Evolutionary conservation across 1,140 invertebrate genomes (phyloP), one percentile per base, ranked within the genome.

Genomic region (Tetragonula clypearis): DNA sequence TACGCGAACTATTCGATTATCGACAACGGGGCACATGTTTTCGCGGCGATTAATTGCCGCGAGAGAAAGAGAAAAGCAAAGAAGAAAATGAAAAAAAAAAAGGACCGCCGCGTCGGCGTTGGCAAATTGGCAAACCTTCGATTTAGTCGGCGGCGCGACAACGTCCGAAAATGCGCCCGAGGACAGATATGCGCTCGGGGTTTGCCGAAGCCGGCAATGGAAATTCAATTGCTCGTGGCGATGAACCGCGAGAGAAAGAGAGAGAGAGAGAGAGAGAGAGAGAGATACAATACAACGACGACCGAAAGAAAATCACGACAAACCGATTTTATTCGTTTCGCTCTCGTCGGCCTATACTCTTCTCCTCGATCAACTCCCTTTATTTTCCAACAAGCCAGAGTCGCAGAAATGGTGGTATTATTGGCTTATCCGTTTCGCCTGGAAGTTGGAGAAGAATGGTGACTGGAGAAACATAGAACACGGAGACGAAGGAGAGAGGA

Each of bases 381-480:
- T 65, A 76, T 81, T 86, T 78, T 85, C 82, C 71, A 76, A 53
- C 76, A 71, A 85, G 41, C 85, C 56, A 3, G 19, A 15, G 65
- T 82, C 78, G 85, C 75, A 87, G 90, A 93, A 94, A 93, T 92
- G 90, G 90, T 89, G 90, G 92, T 93, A 92, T 94, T 94, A 95
- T 95, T 94, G 93, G 91, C 91, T 95, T 95, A 94, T 94, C 92
- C 93, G 90, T 92, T 92, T 91, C 91, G 78, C 89, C 90, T 88
- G 83, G 85, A 75, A 90, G 84, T 90, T 81, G 62, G 58, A 86
- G 55, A 21, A 68, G 35, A 55, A 49, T n/a, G 41, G 41, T 35
- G 26, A 23, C 49, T 23, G n/a, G 19, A 21, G 78, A 56, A 68
- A 74, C 30, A 35, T 30, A 65, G 41, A 55, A n/a, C 14, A 19